Evolutionary conservation across 92 coral and sea anemone genomes (phyloP).

Genomic region (Parazoanthus darwini): DNA sequence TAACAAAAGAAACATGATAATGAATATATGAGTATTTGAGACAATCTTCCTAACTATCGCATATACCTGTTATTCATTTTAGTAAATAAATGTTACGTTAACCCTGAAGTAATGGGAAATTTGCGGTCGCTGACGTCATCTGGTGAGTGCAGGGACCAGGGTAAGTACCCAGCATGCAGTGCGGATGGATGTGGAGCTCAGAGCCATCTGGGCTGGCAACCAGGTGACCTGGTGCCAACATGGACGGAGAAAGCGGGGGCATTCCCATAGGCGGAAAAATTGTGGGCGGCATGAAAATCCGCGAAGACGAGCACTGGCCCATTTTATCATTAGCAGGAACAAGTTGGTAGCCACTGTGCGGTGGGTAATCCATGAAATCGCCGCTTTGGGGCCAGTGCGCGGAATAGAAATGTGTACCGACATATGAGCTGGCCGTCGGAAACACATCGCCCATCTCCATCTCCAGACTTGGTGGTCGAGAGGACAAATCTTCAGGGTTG

Average conservation of each 20-base stretch:
- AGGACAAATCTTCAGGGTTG: constrained; percentile 11
- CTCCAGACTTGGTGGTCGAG: constrained; percentile 37
- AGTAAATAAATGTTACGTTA: background rate
- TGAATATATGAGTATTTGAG: background rate
- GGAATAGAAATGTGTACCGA: constrained; percentile 30
- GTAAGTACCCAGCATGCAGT: constrained; percentile 84
- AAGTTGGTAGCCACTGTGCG: constrained; percentile 49
- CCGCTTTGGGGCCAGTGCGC: constrained; percentile 19
- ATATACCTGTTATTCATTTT: background rate
- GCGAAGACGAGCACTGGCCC: constrained; percentile 70
- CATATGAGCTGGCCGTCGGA: constrained; percentile 34
- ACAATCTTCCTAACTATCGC: background rate
- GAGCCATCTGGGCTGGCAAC: constrained; percentile 71
- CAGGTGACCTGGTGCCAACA: constrained; percentile 65
- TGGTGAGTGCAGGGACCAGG: constrained; percentile 57
- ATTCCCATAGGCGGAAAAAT: constrained; percentile 75
- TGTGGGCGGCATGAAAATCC: constrained; percentile 91
- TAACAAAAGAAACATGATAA: background rate
- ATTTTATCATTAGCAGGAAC: constrained; percentile 46
- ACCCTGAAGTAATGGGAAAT: constrained; percentile 36
- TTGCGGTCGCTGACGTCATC: constrained; percentile 45
- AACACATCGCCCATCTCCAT: constrained; percentile 41
- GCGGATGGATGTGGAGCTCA: constrained; percentile 83
- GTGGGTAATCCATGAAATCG: constrained; percentile 26
- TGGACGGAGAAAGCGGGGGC: constrained; percentile 72